Base-by-base conservation (phyloP, 2,888 invertebrate species). In the Ormyrus nitidulus region DNA sequence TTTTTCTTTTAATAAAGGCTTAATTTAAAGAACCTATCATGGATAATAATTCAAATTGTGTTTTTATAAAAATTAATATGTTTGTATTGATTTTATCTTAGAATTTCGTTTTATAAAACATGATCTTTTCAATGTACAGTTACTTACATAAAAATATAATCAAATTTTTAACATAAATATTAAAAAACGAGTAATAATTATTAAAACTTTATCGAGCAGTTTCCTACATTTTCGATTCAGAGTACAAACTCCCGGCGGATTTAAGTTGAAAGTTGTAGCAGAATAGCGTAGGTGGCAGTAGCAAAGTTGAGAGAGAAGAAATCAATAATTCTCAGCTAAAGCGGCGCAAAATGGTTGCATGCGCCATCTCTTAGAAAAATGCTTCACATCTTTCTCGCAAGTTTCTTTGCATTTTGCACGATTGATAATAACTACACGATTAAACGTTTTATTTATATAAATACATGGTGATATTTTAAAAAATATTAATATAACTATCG, bases 361-460 rank as follows among this genome's bases (percentile, higher is more conserved):
- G 84, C 89, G 89, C 89, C 89, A 89, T 89, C 88, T 89, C 87
- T 86, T 78, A 86, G 87, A 85, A 83, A 79, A 80, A 44, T 53
- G 46, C 6, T 69, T 83, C 83, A 86, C 85, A 81, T 4, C 34
- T 34, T 64, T 61, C 9, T 58, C 13, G 53, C 53, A 4, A 72
- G 9, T 13, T 71, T 6, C 58, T 74, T 44, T 19, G 6, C 49
- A 68, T 54, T 5, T 11, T 56, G n/a, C 68, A n/a, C 77, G 7
- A 77, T 54, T 59, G 77, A 69, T 77, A 56, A 74, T 56, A 74
- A 65, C 11, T 69, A 76, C 34, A 6, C 10, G 9, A 6, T 58
- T 64, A 19, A 66, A 53, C 19, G 49, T 59, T 19, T 64, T 19
- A 44, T 19, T 53, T 19, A 13, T 19, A 66, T 5, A 51, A 19